phyloP scores from a whole-genome alignment of 2,113 vertebrate species.

The Tichodroma muraria region DNA sequence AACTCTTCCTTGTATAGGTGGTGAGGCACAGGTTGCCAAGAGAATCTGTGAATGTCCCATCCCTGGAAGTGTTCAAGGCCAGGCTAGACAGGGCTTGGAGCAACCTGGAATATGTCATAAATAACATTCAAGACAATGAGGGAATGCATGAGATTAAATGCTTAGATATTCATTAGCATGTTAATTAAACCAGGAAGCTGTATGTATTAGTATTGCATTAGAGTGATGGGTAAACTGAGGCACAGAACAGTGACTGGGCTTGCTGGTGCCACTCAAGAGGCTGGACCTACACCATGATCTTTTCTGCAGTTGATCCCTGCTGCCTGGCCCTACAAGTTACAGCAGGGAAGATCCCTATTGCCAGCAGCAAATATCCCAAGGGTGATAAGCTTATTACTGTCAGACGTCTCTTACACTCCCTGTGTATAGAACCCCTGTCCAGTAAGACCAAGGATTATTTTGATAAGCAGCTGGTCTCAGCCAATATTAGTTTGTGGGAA shows the following conservation, averaged over 20 bases:
- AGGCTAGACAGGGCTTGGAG: background rate
- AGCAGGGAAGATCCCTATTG: background rate
- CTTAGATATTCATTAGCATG: background rate
- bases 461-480: constrained; percentile 25
- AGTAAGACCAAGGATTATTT: constrained; percentile 25
- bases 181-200: background rate
- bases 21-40: background rate
- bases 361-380: background rate
- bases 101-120: background rate
- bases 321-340: background rate
- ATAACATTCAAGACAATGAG: background rate
- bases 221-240: background rate
- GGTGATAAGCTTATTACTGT: background rate
- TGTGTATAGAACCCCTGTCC: constrained; percentile 10
- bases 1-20: background rate
- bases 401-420: background rate
- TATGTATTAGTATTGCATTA: background rate
- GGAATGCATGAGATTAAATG: background rate
- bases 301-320: background rate
- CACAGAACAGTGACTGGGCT: background rate
- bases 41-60: background rate
- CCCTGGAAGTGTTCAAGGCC: background rate
- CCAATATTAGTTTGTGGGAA: constrained; percentile 26
- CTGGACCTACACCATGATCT: background rate
- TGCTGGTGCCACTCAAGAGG: background rate